Conservation (phyloP, 2,797 vertebrate genomes). For the Enteromius thamalakanensis region DNA sequence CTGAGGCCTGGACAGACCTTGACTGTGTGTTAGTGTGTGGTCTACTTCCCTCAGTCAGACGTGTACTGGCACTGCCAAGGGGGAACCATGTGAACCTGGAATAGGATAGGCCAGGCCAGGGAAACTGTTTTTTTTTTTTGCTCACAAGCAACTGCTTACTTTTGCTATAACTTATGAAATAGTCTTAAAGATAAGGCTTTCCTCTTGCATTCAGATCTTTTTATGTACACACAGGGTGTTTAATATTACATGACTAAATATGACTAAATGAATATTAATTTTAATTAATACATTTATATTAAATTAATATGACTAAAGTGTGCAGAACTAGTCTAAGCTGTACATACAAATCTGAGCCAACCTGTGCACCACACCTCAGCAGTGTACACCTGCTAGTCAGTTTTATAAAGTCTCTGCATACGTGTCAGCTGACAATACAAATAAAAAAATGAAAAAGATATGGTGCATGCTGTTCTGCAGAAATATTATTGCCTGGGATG, state of each 20-base stretch:
- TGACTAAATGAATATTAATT: too few species aligned
- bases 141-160: neutral
- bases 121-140: neutral
- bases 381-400: neutral
- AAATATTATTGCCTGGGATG: neutral
- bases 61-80: slow-evolving; percentile 27
- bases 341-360: neutral
- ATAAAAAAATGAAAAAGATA: neutral
- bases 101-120: slow-evolving; percentile 14
- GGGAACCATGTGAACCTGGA: slow-evolving; percentile 30
- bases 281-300: too few species aligned
- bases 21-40: slow-evolving; percentile 43
- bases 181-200: neutral
- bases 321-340: slow-evolving; percentile 1
- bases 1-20: slow-evolving; percentile 18
- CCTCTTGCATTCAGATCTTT: neutral
- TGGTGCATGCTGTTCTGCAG: neutral
- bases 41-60: slow-evolving; percentile 37
- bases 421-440: slow-evolving; percentile 3
- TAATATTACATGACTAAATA: neutral
- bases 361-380: neutral
- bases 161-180: slow-evolving; percentile 7
- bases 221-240: neutral
- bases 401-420: neutral
- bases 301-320: neutral